These are phyloP conservation scores for Fratercula arctica DNA, from an alignment of 2,797 vertebrate species.

Conservation along the genomic window DNA sequence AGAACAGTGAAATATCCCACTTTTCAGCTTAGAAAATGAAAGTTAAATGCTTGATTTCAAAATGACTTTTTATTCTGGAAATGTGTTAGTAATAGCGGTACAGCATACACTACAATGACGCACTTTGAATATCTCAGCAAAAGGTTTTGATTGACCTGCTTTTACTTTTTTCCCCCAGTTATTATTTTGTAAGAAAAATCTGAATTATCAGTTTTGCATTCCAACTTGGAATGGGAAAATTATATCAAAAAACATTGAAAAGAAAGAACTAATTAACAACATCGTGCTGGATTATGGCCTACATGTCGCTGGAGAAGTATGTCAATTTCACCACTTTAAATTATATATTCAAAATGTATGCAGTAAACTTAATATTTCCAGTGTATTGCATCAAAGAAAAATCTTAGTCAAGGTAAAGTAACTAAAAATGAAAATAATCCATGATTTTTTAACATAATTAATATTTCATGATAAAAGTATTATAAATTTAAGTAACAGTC, in stretches of 20 bases:
- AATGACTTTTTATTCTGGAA: background rate
- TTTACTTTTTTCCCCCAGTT: background rate
- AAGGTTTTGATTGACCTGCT: background rate
- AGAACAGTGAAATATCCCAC: background rate
- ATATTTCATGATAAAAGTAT: conserved; percentile 53
- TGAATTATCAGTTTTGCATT: background rate
- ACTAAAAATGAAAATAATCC: conserved; percentile 60
- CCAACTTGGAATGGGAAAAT: background rate
- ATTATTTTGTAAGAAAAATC: background rate
- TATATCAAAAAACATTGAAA: background rate
- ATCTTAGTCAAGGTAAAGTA: conserved; percentile 61
- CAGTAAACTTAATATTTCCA: background rate
- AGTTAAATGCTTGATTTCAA: background rate
- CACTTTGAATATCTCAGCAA: background rate
- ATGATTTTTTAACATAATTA: conserved; percentile 50
- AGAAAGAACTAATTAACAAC: background rate
- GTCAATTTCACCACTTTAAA: background rate
- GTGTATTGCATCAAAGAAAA: conserved; percentile 35
- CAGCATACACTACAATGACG: background rate
- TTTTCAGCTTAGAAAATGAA: background rate
- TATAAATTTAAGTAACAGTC: conserved; percentile 19
- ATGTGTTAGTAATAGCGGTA: background rate
- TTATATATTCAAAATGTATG: background rate
- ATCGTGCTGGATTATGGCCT: background rate
- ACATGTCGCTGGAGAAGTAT: background rate